These are phyloP conservation scores for Epicauta chinensis DNA, from an alignment of 1,140 invertebrate genomes.

Conservation along the genomic window DNA sequence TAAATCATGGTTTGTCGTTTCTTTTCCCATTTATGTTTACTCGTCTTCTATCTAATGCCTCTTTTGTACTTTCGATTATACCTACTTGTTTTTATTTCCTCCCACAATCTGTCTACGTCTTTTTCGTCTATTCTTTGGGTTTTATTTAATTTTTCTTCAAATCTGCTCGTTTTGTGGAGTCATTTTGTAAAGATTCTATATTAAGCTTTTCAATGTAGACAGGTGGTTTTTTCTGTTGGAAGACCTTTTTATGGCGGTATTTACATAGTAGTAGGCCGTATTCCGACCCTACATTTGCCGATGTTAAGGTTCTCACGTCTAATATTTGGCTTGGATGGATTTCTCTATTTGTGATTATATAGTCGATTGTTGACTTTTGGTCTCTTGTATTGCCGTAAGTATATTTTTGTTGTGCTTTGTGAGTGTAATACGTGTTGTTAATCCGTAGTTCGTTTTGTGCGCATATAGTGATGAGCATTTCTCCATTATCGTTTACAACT, in stretches of 20 bases:
- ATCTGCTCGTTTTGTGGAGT: not conserved
- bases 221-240: not conserved
- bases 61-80: not conserved
- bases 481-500: conserved; percentile 6
- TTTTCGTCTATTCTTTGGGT: not conserved
- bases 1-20: not conserved
- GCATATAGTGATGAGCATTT: conserved; percentile 6
- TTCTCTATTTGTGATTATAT: not conserved
- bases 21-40: too few relatives aligned
- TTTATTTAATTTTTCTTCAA: not conserved
- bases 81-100: not conserved
- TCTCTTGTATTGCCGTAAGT: conserved; percentile 1
- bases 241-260: not conserved
- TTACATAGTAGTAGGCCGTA: conserved; percentile 1
- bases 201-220: conserved; percentile 3
- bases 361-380: conserved; percentile 4
- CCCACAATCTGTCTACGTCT: not conserved
- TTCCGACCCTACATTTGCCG: conserved; percentile 5
- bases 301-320: conserved; percentile 1
- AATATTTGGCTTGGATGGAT: conserved; percentile 1
- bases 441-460: not conserved
- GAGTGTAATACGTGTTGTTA: not conserved
- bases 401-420: conserved; percentile 1
- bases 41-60: not conserved
- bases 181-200: not conserved